Evolutionary conservation across 2,797 vertebrate genomes (phyloP).

Genomic region (Anguilla anguilla): DNA sequence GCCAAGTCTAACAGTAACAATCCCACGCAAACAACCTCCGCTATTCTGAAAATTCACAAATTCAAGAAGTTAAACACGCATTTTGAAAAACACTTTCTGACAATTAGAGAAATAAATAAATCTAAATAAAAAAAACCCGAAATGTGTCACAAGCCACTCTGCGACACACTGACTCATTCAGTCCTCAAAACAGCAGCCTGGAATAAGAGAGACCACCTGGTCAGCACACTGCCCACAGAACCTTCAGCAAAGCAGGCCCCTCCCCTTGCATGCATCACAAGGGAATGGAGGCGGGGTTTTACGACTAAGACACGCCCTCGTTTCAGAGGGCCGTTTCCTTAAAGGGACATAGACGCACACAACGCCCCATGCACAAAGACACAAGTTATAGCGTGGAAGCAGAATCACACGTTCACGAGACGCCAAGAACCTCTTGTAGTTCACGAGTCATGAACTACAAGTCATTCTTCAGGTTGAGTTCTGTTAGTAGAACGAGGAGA

Average conservation of each 20-base stretch:
- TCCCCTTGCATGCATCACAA: conserved; percentile 38
- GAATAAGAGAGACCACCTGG: conserved; percentile 64
- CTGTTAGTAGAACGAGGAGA: no score
- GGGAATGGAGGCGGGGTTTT: conserved; percentile 61
- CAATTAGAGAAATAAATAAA: conserved; percentile 29
- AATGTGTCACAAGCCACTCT: conserved; percentile 41
- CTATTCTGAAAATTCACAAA: no score
- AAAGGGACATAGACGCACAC: conserved; percentile 66
- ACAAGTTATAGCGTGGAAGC: conserved; percentile 62
- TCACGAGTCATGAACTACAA: no score
- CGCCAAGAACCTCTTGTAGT: conserved; percentile 47
- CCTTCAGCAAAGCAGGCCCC: conserved; percentile 38
- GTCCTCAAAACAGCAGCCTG: conserved; percentile 56
- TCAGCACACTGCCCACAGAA: conserved; percentile 40
- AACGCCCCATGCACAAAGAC: conserved; percentile 62
- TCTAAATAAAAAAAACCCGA: conserved; percentile 34
- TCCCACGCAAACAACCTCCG: no score
- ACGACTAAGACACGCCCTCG: conserved; percentile 57
- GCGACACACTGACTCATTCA: conserved; percentile 57
- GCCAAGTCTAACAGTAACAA: no score
- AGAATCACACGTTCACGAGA: conserved; percentile 52
- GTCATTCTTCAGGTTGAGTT: no score
- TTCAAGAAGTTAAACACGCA: no score
- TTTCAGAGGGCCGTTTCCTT: conserved; percentile 63
- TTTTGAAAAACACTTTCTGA: conserved; percentile 7